Evolutionary conservation across 1,140 invertebrate species (phyloP).

Genomic region (Sminthurides bifidus): DNA sequence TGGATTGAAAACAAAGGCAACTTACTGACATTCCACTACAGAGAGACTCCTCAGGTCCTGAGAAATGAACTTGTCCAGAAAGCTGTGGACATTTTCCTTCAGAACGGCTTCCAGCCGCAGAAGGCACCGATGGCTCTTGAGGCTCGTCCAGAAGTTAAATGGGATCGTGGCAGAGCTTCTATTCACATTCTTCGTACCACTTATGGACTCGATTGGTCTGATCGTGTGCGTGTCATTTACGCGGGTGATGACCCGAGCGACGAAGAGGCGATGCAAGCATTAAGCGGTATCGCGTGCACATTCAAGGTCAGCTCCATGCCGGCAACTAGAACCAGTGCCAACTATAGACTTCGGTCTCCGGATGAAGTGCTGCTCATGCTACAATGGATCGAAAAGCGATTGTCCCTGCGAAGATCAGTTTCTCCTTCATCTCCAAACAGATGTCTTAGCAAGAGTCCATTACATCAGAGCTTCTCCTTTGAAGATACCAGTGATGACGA

Average conservation of each 20-base stretch:
- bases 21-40: slow-evolving; percentile 39
- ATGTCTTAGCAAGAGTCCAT: neutral
- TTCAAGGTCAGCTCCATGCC: slow-evolving; percentile 37
- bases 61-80: slow-evolving; percentile 31
- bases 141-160: slow-evolving; percentile 37
- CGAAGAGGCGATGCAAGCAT: slow-evolving; percentile 36
- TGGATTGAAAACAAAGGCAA: slow-evolving; percentile 40
- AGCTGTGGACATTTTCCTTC: slow-evolving; percentile 34
- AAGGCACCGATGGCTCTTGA: slow-evolving; percentile 37
- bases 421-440: slow-evolving; percentile 13
- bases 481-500: slow-evolving; percentile 30
- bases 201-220: slow-evolving; percentile 39
- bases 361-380: slow-evolving; percentile 36
- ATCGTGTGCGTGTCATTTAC: slow-evolving; percentile 36
- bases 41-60: slow-evolving; percentile 33
- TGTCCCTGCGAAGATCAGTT: slow-evolving; percentile 20
- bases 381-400: slow-evolving; percentile 36
- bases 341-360: slow-evolving; percentile 35
- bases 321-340: slow-evolving; percentile 34
- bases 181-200: slow-evolving; percentile 37
- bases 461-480: slow-evolving; percentile 12
- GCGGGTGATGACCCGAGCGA: slow-evolving; percentile 39
- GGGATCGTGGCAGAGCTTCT: slow-evolving; percentile 39
- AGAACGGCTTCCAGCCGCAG: slow-evolving; percentile 34
- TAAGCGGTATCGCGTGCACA: slow-evolving; percentile 32